These are phyloP conservation scores for Plectus sambesii DNA, from an alignment of 1,140 invertebrate species.

Conservation along the genomic window DNA sequence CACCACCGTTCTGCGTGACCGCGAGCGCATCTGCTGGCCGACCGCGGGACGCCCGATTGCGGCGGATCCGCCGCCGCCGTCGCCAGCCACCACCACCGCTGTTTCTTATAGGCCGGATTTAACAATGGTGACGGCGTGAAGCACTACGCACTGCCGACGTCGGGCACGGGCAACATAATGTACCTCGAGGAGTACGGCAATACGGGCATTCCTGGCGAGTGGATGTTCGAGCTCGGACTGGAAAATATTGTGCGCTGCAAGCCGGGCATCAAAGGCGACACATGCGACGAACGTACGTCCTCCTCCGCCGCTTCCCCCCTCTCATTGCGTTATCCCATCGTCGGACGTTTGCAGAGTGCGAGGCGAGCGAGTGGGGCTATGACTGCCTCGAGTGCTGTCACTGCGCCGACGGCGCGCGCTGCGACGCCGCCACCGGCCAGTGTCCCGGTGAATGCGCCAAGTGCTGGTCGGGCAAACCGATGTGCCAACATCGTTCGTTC, in stretches of 20 bases:
- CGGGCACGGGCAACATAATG: slow-evolving; percentile 45
- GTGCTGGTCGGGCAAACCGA: slow-evolving; percentile 31
- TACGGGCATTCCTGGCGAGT: slow-evolving; percentile 40
- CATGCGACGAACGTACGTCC: slow-evolving; percentile 44
- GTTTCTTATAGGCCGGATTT: slow-evolving; percentile 39
- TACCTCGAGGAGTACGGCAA: slow-evolving; percentile 44
- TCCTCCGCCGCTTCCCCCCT: no score
- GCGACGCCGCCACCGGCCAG: slow-evolving; percentile 37
- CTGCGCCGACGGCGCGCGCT: slow-evolving; percentile 30
- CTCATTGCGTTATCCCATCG: not conserved
- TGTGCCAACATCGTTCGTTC: slow-evolving; percentile 33
- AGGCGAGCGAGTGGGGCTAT: slow-evolving; percentile 36
- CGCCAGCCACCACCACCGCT: no score
- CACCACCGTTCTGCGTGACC: no score
- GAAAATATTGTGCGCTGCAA: slow-evolving; percentile 36
- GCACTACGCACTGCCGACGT: slow-evolving; percentile 38
- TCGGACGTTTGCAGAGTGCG: slow-evolving; percentile 35
- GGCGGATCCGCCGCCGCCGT: no score
- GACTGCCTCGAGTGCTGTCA: slow-evolving; percentile 42
- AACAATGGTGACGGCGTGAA: slow-evolving; percentile 31
- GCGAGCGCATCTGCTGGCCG: no score
- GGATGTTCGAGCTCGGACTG: slow-evolving; percentile 39
- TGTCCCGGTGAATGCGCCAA: slow-evolving; percentile 31
- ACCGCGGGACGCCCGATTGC: no score
- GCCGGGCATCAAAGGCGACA: slow-evolving; percentile 42